phyloP scores from a whole-genome alignment of 2,888 invertebrate species.

The Xylota sylvarum region DNA sequence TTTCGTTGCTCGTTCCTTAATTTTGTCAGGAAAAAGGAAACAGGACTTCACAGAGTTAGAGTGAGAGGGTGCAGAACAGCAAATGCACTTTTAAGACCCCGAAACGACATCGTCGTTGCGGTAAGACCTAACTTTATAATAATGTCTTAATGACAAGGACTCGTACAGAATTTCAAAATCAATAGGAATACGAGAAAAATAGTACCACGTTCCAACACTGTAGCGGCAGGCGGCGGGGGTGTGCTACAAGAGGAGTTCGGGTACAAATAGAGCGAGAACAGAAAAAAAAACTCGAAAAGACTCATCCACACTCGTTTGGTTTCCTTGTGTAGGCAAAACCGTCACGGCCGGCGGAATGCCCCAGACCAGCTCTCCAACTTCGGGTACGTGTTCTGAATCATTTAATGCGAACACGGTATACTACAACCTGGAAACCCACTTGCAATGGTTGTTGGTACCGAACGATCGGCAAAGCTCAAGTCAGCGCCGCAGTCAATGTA shows the following conservation, averaged over 20 bases:
- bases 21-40: slow-evolving; percentile 54
- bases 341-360: slow-evolving; percentile 51
- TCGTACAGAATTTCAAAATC: slow-evolving; percentile 75
- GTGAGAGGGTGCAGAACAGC: slow-evolving; percentile 14
- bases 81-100: slow-evolving; percentile 75
- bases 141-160: slow-evolving; percentile 76
- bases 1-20: slow-evolving; percentile 27
- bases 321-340: slow-evolving; percentile 38
- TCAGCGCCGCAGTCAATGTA: slow-evolving; percentile 55
- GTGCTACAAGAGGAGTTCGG: slow-evolving; percentile 20
- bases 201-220: background rate
- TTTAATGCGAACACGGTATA: slow-evolving; percentile 39
- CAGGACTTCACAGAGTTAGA: slow-evolving; percentile 26
- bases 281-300: background rate
- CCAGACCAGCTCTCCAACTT: slow-evolving; percentile 40
- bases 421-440: slow-evolving; percentile 13
- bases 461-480: slow-evolving; percentile 41
- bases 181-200: slow-evolving; percentile 64
- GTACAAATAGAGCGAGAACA: slow-evolving; percentile 46
- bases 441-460: background rate
- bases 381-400: slow-evolving; percentile 68
- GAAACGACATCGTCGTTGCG: slow-evolving; percentile 69
- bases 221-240: slow-evolving; percentile 21
- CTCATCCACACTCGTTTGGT: slow-evolving; percentile 26
- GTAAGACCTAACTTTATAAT: slow-evolving; percentile 77